Conservation (phyloP, 2,888 invertebrate genomes). For the Drosophila tripunctata region DNA sequence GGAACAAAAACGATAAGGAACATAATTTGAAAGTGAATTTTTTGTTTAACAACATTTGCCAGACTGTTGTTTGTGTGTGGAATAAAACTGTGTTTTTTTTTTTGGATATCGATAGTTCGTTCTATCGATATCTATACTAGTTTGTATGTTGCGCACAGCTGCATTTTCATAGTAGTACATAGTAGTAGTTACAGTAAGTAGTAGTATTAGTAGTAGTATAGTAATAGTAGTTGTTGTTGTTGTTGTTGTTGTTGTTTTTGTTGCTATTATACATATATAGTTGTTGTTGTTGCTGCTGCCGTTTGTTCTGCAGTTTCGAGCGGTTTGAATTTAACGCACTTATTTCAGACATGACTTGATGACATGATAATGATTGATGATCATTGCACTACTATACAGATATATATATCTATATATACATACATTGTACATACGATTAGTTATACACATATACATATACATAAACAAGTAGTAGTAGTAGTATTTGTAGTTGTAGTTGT, state of each 20-base stretch:
- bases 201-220: constrained; percentile 29
- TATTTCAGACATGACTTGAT: constrained; percentile 55
- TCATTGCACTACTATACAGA: no score
- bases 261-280: constrained; percentile 10
- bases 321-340: constrained; percentile 80
- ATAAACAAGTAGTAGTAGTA: background rate
- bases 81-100: constrained; percentile 50
- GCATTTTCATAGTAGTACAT: constrained; percentile 17
- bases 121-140: constrained; percentile 31
- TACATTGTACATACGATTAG: constrained; percentile 13
- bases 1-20: constrained; percentile 78
- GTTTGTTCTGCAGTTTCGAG: constrained; percentile 50
- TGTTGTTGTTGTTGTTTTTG: constrained; percentile 18
- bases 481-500: no score
- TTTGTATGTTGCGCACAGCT: constrained; percentile 34
- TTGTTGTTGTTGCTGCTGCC: constrained; percentile 11
- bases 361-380: constrained; percentile 41
- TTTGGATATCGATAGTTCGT: constrained; percentile 10
- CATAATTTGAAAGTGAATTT: constrained; percentile 78
- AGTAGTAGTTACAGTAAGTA: constrained; percentile 30
- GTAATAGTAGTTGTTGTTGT: constrained; percentile 10
- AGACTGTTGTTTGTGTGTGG: constrained; percentile 67
- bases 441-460: constrained; percentile 3
- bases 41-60: constrained; percentile 57
- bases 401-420: constrained; percentile 23